Evolutionary conservation across 1,140 invertebrate genomes (phyloP), one percentile per base, ranked within the genome.

Genomic region (Wiebesia pumilae): DNA sequence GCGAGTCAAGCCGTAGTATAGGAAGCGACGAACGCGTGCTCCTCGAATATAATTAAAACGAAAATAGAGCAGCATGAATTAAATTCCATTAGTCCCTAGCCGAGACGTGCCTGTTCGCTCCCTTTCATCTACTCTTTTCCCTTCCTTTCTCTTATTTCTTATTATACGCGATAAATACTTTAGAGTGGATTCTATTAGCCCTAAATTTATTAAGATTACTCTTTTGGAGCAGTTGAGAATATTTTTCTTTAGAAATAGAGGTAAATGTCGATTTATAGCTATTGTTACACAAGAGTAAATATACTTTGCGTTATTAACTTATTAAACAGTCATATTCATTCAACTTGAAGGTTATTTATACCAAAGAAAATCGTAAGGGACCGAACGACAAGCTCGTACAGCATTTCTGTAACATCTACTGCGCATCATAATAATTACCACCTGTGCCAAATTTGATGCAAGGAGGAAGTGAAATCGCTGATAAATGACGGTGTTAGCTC

Each of bases 41-140:
- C 71, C 33, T 87, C 85, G 83, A 88, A 58, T 77, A 82, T 89
- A 89, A 90, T 90, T 88, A 88, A 89, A 87, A 88, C 86, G 58
- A 88, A 89, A 90, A 90, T 90, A 89, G 88, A 90, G 87, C 83
- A 75, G 85, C 88, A 88, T 87, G 88, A 89, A 90, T 89, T 88
- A 87, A 88, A 90, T 89, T 89, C 88, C 88, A 90, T 89, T 89
- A 88, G 86, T 69, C 71, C 71, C 27, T 30, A 27, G 40, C 27
- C 58, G 51, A 51, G 77, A 30, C 58, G 58, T 27, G 58, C 58
- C 51, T 62, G 78, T 62, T 80, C 78, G 43, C 35, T 80, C 33
- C 71, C 51, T 58, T 30, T 80, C 78, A 62, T 62, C 24, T 62
- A 10, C 58, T 62, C 24, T 38, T 54, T 1, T 54, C 47, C 38